Base-by-base conservation (phyloP, 2,888 invertebrate genomes). In the Lasioglossum morio region DNA sequence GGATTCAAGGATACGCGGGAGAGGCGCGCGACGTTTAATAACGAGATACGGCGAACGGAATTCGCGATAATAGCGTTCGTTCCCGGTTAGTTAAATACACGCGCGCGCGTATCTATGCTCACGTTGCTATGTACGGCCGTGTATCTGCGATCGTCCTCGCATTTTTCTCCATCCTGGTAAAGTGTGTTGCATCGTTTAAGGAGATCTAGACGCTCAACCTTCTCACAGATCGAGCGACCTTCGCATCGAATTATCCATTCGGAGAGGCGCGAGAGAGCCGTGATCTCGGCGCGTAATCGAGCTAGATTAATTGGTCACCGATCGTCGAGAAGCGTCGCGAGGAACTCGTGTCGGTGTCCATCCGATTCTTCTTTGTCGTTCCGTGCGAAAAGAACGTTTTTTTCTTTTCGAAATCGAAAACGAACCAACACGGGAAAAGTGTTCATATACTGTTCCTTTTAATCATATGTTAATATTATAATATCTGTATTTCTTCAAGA, bases 81-180 rank as follows among this genome's bases (percentile, higher is more conserved):
- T 84, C 63, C 79, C 60, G 48, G 79, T 81, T 81, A 77, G 81
- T 73, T 77, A 73, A 78, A 76, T 78, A 81, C 60, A 14, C 69
- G 46, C 43, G 48, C 66, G 60, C 34, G 27, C 27, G 34, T 34
- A 34, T 34, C 34, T 34, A 34, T 34, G 34, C 48, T 14, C 48
- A 1, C 23, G 48, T 8, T 53, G 53, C 87, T 79, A 73, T 80
- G 57, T 81, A 88, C 82, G 84, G 85, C 34, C 66, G 79, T 79
- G 66, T 86, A 77, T 85, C 89, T 86, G 63, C 72, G 87, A 89
- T 88, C 90, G 91, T 88, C 92, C 91, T 92, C 91, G 92, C 88
- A 91, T 88, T 89, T 92, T 91, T 89, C 89, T 46, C 86, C 87
- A 83, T 90, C 84, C 81, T 79, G 72, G 85, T 73, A 78, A 87